phyloP scores from a whole-genome alignment of 2,113 vertebrate species.

The Malurus alboscapulatus region DNA sequence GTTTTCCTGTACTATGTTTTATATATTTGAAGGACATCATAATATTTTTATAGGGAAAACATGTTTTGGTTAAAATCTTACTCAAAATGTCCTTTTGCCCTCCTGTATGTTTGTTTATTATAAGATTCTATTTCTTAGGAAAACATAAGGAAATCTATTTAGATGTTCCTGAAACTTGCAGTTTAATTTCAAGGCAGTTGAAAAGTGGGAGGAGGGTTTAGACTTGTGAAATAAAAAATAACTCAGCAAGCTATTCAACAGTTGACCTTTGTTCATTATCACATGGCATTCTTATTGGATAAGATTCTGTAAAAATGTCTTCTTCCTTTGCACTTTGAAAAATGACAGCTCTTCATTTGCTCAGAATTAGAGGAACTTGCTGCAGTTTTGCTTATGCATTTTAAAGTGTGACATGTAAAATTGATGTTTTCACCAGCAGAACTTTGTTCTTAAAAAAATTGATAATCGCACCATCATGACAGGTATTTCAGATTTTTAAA shows the following conservation, averaged over 20 bases:
- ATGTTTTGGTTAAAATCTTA: slow-evolving; percentile 64
- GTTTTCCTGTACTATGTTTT: slow-evolving; percentile 52
- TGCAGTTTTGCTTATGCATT: not conserved
- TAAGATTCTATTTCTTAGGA: slow-evolving; percentile 62
- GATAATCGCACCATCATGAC: rapidly evolving
- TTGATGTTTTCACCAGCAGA: not conserved
- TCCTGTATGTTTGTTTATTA: slow-evolving; percentile 62
- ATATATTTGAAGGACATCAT: slow-evolving; percentile 61
- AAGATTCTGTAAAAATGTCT: not conserved
- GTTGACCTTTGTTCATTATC: not conserved
- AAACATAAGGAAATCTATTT: slow-evolving; percentile 61
- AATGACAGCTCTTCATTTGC: not conserved
- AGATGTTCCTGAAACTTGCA: slow-evolving; percentile 58
- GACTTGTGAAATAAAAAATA: slow-evolving; percentile 43
- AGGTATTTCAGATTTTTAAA: not conserved
- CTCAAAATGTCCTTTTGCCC: slow-evolving; percentile 61
- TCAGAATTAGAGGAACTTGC: not conserved
- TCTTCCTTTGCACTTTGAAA: slow-evolving; percentile 3
- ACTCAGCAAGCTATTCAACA: not conserved
- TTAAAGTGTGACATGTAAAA: not conserved
- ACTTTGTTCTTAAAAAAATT: not conserved
- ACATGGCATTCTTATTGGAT: not conserved
- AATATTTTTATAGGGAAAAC: slow-evolving; percentile 68
- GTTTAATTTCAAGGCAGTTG: slow-evolving; percentile 37
- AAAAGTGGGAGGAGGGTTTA: slow-evolving; percentile 10